Evolutionary conservation across 2,113 vertebrate species (phyloP).

Genomic region (Limnothrissa miodon): DNA sequence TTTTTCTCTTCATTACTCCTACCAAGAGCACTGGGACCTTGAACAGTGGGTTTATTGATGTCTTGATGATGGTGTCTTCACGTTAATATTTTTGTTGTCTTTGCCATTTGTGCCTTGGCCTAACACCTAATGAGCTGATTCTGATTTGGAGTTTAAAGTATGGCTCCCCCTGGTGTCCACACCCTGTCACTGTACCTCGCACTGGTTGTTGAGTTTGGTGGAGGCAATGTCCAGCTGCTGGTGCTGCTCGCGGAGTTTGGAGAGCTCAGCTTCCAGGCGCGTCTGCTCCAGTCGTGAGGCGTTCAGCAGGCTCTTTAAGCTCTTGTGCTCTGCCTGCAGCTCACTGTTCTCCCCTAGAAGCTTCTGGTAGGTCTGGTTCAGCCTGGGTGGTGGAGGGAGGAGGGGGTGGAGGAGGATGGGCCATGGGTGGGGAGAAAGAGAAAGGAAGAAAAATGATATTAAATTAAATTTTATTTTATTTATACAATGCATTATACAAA

Average conservation of each 20-base stretch:
- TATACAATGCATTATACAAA: no score
- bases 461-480: no score
- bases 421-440: no score
- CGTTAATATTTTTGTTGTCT: no score
- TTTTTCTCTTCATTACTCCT: no score
- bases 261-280: constrained; percentile 92
- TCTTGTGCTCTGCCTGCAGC: constrained; percentile 93
- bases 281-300: constrained; percentile 92
- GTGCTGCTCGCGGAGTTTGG: constrained; percentile 91
- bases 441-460: no score
- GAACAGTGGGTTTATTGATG: no score
- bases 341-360: constrained; percentile 89
- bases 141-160: no score
- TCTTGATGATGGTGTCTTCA: no score
- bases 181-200: constrained; percentile 75
- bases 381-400: constrained; percentile 68
- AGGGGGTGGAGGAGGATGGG: background rate
- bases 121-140: no score
- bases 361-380: constrained; percentile 81
- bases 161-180: background rate
- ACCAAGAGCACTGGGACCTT: no score
- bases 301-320: constrained; percentile 87
- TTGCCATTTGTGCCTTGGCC: no score
- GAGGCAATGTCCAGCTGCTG: constrained; percentile 96
- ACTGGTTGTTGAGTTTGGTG: constrained; percentile 95